Evolutionary conservation across 2,888 invertebrate genomes (phyloP).

Genomic region (Unio pictorum): DNA sequence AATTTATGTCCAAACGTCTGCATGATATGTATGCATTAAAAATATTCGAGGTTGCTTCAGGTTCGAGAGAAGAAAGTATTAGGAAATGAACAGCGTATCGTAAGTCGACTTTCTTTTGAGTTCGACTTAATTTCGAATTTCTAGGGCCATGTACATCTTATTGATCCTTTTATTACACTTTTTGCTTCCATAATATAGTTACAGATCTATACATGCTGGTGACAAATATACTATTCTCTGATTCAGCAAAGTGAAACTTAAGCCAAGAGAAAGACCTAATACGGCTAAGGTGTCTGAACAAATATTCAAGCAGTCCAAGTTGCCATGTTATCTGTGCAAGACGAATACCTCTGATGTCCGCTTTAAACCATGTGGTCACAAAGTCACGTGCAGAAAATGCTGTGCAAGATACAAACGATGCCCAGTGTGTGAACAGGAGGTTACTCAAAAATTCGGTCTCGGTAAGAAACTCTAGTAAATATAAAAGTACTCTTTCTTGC

Average conservation of each 20-base stretch:
- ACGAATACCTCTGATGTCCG: conserved; percentile 16
- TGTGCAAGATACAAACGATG: conserved; percentile 18
- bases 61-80: too few species aligned
- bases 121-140: too few species aligned
- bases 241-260: conserved; percentile 6
- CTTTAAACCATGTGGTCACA: conserved; percentile 26
- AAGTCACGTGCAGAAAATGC: conserved; percentile 20
- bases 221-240: not conserved
- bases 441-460: conserved; percentile 13
- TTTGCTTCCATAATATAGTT: too few species aligned
- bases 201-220: too few species aligned
- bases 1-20: too few species aligned
- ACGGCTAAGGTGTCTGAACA: conserved; percentile 9
- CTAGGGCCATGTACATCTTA: too few species aligned
- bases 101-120: too few species aligned
- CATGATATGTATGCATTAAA: too few species aligned
- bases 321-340: conserved; percentile 16
- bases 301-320: conserved; percentile 4
- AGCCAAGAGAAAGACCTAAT: conserved; percentile 4
- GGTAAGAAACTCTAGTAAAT: conserved; percentile 9
- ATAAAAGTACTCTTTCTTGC: too few species aligned
- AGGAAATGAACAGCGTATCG: too few species aligned
- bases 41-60: too few species aligned
- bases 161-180: too few species aligned
- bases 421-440: conserved; percentile 19